phyloP scores from a whole-genome alignment of 2,113 vertebrate species.

The Emydocephalus ijimae region DNA sequence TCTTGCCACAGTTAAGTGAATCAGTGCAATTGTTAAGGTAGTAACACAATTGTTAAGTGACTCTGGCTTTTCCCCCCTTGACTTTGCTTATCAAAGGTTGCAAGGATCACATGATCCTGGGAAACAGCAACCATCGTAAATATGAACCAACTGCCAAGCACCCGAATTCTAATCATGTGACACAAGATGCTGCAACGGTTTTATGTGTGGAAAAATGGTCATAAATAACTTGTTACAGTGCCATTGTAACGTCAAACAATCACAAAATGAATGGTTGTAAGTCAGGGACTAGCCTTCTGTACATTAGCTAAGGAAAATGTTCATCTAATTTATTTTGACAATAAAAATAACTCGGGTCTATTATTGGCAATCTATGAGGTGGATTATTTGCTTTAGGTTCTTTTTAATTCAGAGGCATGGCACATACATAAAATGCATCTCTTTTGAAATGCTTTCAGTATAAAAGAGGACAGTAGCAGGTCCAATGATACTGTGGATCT shows the following conservation, averaged over 20 bases:
- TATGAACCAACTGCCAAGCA: not conserved
- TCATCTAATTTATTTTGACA: constrained; percentile 42
- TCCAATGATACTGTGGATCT: constrained; percentile 27
- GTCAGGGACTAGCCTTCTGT: not conserved
- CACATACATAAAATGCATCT: constrained; percentile 46
- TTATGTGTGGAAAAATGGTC: not conserved
- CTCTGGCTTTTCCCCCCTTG: not conserved
- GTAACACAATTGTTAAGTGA: not conserved
- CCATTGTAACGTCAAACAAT: not conserved
- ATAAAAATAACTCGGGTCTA: constrained; percentile 35
- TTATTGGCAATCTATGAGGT: constrained; percentile 22
- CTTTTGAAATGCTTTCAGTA: constrained; percentile 39
- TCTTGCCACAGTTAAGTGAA: not conserved
- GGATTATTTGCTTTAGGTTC: constrained; percentile 30
- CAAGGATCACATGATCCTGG: not conserved
- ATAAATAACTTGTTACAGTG: not conserved
- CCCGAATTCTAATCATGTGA: not conserved
- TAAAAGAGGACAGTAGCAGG: constrained; percentile 37
- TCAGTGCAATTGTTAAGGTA: not conserved
- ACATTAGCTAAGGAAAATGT: constrained; percentile 41
- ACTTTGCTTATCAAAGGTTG: not conserved
- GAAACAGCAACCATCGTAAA: not conserved
- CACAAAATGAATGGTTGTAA: not conserved
- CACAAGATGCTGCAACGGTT: not conserved
- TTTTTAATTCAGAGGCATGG: constrained; percentile 35